These are phyloP conservation scores for Pseudobourletiella spinata DNA, from an alignment of 1,140 invertebrate species.

Conservation along the genomic window DNA sequence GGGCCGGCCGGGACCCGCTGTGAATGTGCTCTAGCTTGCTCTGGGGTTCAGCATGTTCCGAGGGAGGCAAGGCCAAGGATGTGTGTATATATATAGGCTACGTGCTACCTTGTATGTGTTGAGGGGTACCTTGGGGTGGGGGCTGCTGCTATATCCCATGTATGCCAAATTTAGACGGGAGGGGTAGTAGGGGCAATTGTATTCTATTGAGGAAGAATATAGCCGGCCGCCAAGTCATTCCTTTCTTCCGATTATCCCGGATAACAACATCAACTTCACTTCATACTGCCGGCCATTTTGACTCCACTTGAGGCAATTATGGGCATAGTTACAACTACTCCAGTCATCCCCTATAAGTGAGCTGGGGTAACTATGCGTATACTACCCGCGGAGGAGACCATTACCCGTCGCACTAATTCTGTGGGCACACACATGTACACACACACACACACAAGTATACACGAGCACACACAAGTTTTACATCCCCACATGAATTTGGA, in stretches of 20 bases:
- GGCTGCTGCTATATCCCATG: background rate
- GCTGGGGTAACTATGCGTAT: too few species aligned
- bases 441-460: background rate
- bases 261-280: slow-evolving; percentile 33
- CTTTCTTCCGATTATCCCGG: slow-evolving; percentile 30
- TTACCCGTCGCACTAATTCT: background rate
- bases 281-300: slow-evolving; percentile 28
- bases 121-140: background rate
- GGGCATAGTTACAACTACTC: slow-evolving; percentile 31
- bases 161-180: too few species aligned
- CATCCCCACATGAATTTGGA: too few species aligned
- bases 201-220: slow-evolving; percentile 5
- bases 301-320: slow-evolving; percentile 36
- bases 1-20: too few species aligned
- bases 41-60: too few species aligned
- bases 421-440: background rate
- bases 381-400: too few species aligned
- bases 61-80: too few species aligned
- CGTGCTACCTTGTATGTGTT: background rate
- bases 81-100: background rate
- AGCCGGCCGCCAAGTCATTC: slow-evolving; percentile 17
- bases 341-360: too few species aligned
- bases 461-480: too few species aligned
- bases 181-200: too few species aligned
- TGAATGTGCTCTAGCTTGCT: too few species aligned